These are phyloP conservation scores for Indicator maculatus DNA, from an alignment of 2,113 vertebrate genomes.

Conservation along the genomic window DNA sequence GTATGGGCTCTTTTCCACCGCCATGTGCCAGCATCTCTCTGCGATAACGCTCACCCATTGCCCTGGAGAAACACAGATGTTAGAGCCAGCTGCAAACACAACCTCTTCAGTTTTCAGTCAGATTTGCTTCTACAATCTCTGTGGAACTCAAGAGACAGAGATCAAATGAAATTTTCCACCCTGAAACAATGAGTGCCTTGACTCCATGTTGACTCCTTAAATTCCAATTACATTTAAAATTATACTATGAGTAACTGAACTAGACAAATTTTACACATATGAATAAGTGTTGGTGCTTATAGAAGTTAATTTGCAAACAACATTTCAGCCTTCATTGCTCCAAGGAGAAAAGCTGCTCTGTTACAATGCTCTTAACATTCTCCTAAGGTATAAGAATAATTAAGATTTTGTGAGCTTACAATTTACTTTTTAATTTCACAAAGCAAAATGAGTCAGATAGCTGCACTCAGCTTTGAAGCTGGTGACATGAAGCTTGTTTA, in stretches of 20 bases:
- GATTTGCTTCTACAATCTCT: not conserved
- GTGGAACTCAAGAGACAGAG: not conserved
- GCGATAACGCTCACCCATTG: slow-evolving; percentile 92
- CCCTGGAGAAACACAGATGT: slow-evolving; percentile 79
- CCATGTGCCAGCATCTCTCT: slow-evolving; percentile 95
- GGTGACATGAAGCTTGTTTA: slow-evolving; percentile 26
- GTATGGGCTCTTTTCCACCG: slow-evolving; percentile 90
- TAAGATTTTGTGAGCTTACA: not conserved
- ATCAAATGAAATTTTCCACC: not conserved
- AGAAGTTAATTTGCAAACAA: not conserved
- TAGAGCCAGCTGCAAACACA: slow-evolving; percentile 56
- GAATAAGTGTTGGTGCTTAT: not conserved
- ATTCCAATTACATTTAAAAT: slow-evolving; percentile 13
- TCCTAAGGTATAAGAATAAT: not conserved
- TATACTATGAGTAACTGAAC: not conserved
- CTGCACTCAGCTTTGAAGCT: slow-evolving; percentile 19
- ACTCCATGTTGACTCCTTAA: not conserved
- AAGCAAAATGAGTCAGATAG: not conserved
- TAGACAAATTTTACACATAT: not conserved
- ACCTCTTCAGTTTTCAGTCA: not conserved
- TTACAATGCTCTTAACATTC: not conserved
- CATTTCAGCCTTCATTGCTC: not conserved
- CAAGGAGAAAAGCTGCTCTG: not conserved
- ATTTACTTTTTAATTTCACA: slow-evolving; percentile 7
- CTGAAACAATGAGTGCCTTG: not conserved